Conservation (phyloP, 1,140 invertebrate genomes). For the Idris sp. region DNA sequence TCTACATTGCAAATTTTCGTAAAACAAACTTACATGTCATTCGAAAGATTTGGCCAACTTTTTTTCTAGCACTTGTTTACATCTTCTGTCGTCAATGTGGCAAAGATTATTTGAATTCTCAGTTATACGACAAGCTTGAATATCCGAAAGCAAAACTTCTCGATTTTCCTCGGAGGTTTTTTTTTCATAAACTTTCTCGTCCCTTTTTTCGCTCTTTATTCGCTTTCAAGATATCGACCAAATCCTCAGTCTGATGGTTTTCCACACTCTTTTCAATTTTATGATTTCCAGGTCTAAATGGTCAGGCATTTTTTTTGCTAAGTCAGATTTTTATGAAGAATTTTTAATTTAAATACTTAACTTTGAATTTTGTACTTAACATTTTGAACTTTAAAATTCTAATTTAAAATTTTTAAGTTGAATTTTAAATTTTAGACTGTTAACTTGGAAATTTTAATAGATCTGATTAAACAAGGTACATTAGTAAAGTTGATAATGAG, state of each 20-base stretch:
- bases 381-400: too few species aligned
- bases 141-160: conserved; percentile 18
- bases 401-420: too few species aligned
- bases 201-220: conserved; percentile 7
- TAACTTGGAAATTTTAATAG: too few species aligned
- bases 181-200: conserved; percentile 1
- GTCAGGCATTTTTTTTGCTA: too few species aligned
- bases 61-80: conserved; percentile 29
- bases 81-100: conserved; percentile 6
- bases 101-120: conserved; percentile 26
- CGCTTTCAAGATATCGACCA: conserved; percentile 10
- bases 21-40: too few species aligned
- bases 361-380: too few species aligned
- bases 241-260: background rate
- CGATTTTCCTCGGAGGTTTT: conserved; percentile 5
- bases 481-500: too few species aligned
- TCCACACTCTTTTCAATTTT: conserved; percentile 5
- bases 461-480: too few species aligned
- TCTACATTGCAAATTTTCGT: too few species aligned
- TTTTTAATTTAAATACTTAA: too few species aligned
- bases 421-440: too few species aligned
- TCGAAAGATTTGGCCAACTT: conserved; percentile 4
- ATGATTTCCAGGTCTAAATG: conserved; percentile 5
- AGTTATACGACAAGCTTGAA: conserved; percentile 14
- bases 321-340: too few species aligned